These are phyloP conservation scores for Parapsyche elsis DNA, from an alignment of 1,140 invertebrate genomes.

Conservation along the genomic window DNA sequence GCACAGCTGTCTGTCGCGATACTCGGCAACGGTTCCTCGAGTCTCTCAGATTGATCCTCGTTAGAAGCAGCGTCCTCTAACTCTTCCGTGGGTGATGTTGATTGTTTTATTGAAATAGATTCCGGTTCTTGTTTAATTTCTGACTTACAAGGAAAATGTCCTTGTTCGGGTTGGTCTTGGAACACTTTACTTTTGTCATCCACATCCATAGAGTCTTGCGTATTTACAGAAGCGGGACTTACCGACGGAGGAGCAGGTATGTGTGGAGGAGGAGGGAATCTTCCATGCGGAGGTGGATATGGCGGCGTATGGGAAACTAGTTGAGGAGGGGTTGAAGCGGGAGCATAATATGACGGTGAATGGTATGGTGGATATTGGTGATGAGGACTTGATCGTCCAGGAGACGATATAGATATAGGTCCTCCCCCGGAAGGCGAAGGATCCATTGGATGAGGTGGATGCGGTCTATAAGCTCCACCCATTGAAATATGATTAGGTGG, in stretches of 20 bases:
- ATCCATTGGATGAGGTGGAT: constrained; percentile 66
- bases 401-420: constrained; percentile 59
- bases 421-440: constrained; percentile 68
- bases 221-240: not conserved
- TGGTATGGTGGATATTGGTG: constrained; percentile 40
- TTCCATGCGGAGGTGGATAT: constrained; percentile 50
- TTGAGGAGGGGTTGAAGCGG: constrained; percentile 47
- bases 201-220: not conserved
- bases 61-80: constrained; percentile 61
- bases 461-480: constrained; percentile 62
- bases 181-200: constrained; percentile 33
- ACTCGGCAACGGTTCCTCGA: constrained; percentile 56
- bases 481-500: constrained; percentile 44
- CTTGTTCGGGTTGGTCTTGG: constrained; percentile 36
- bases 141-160: constrained; percentile 3
- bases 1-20: constrained; percentile 49
- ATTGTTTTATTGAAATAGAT: constrained; percentile 41
- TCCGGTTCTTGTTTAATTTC: constrained; percentile 45
- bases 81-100: constrained; percentile 50
- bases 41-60: constrained; percentile 61
- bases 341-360: constrained; percentile 53
- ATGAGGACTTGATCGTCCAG: constrained; percentile 48
- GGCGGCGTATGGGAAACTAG: constrained; percentile 34
- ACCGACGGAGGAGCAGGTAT: constrained; percentile 20
- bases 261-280: constrained; percentile 46